Conservation (phyloP, 1,140 invertebrate genomes). For the Patella vulgata region DNA sequence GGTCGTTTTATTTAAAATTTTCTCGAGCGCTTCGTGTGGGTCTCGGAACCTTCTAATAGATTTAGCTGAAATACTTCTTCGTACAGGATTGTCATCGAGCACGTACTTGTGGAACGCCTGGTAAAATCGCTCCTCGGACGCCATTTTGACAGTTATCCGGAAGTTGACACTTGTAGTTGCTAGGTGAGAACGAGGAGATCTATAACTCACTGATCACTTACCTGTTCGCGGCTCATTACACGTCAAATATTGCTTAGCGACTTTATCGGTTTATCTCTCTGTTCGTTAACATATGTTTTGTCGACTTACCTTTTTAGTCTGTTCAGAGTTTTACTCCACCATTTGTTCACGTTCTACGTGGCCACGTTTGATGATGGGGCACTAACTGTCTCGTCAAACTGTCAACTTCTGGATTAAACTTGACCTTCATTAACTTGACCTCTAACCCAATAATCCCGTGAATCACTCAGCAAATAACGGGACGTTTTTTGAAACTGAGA, state of each 20-base stretch:
- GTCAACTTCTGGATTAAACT: no score
- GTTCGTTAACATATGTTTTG: no score
- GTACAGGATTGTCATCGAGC: not conserved
- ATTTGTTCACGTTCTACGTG: no score
- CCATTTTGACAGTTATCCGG: not conserved
- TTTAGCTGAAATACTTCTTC: constrained; percentile 31
- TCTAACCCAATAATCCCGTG: no score
- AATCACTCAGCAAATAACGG: no score
- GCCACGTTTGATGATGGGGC: no score
- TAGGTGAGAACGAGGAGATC: not conserved
- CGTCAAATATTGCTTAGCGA: constrained; percentile 46
- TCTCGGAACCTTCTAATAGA: constrained; percentile 33
- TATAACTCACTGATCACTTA: constrained; percentile 11
- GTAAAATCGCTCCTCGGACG: not conserved
- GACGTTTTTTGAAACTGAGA: no score
- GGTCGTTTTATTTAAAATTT: constrained; percentile 53
- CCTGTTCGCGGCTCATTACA: constrained; percentile 12
- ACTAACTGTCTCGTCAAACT: no score
- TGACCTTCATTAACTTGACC: no score
- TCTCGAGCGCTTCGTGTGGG: constrained; percentile 46
- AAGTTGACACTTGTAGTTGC: constrained; percentile 1
- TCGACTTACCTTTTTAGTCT: no score
- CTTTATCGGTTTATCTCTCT: no score
- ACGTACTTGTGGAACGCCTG: not conserved
- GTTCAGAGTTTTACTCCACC: no score